Evolutionary conservation across 1,140 invertebrate species (phyloP).

Genomic region (Drosophila littoralis): DNA sequence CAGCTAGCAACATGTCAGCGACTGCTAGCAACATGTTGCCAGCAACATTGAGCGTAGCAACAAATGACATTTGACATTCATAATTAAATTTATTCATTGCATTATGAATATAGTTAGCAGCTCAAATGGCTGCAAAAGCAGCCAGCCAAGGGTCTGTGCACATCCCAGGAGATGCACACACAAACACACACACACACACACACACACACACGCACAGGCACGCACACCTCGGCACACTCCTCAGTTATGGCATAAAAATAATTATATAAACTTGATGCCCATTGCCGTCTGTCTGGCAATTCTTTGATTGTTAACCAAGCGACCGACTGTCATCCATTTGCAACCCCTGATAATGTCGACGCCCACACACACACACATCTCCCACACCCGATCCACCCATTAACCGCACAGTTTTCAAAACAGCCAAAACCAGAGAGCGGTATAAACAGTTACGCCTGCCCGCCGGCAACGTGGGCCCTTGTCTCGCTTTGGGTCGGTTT

Average conservation of each 20-base stretch:
- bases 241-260: constrained; percentile 79
- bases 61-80: constrained; percentile 52
- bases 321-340: constrained; percentile 46
- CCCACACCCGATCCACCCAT: background rate
- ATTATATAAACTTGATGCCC: constrained; percentile 79
- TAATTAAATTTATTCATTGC: constrained; percentile 75
- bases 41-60: constrained; percentile 66
- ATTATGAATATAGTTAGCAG: constrained; percentile 67
- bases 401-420: constrained; percentile 76
- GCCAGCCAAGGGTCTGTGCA: constrained; percentile 19
- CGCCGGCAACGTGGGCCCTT: constrained; percentile 33
- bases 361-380: constrained; percentile 10
- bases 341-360: constrained; percentile 72
- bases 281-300: constrained; percentile 73
- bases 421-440: constrained; percentile 69
- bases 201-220: constrained; percentile 32
- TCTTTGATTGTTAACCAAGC: constrained; percentile 57
- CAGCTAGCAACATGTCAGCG: constrained; percentile 43
- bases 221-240: constrained; percentile 35
- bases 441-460: constrained; percentile 67
- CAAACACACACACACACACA: constrained; percentile 24
- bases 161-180: constrained; percentile 49
- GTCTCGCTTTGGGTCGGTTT: constrained; percentile 58
- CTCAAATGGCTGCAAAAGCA: constrained; percentile 30
- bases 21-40: constrained; percentile 33